These are phyloP conservation scores for Caenorhabditis sp. DNA, from an alignment of 2,888 invertebrate genomes.

Conservation along the genomic window DNA sequence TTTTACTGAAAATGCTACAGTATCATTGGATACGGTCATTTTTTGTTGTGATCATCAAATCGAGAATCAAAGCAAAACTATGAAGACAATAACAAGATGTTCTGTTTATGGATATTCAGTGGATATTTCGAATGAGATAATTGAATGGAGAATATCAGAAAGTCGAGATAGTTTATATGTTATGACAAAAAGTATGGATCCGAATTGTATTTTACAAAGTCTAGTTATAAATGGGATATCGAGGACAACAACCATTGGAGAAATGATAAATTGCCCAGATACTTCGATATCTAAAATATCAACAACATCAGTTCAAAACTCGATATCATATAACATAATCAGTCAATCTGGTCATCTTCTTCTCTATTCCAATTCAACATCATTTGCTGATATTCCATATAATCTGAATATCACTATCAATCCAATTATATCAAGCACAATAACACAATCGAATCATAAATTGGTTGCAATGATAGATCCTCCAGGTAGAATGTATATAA, in stretches of 20 bases:
- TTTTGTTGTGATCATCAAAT: conserved; percentile 1
- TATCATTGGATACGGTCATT: not conserved
- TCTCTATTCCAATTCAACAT: not conserved
- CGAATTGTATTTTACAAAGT: not conserved
- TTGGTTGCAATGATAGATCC: conserved; percentile 1
- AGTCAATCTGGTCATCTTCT: not conserved
- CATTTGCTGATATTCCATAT: not conserved
- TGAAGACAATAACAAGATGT: conserved; percentile 3
- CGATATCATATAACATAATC: not conserved
- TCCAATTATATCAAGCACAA: not conserved
- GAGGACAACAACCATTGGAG: not conserved
- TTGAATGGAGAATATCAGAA: conserved; percentile 16
- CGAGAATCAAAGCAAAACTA: not conserved
- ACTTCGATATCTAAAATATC: not conserved
- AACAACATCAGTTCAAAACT: not conserved
- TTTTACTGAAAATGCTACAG: not conserved
- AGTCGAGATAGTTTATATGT: conserved; percentile 10
- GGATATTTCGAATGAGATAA: conserved; percentile 8
- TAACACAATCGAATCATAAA: not conserved
- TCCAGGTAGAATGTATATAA: conserved; percentile 1
- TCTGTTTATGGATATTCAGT: conserved; percentile 8
- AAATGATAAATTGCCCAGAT: not conserved
- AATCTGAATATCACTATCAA: not conserved
- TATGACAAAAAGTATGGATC: not conserved
- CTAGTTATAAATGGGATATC: not conserved